phyloP scores from a whole-genome alignment of 2,113 vertebrate species.

The Dromas ardeola region DNA sequence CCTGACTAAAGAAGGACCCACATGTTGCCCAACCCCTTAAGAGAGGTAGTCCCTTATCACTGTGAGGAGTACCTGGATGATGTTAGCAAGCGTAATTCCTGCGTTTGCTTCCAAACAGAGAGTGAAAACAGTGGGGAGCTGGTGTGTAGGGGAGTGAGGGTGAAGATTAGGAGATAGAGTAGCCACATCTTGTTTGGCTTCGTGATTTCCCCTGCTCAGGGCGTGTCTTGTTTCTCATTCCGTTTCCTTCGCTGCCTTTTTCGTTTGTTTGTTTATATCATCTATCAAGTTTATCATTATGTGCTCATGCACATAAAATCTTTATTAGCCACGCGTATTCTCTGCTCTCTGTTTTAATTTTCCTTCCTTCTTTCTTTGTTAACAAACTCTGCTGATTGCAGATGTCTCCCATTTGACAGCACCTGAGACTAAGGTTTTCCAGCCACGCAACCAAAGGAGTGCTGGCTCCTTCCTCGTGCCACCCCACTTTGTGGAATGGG shows the following conservation, averaged over 20 bases:
- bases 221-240: background rate
- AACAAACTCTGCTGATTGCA: conserved; percentile 11
- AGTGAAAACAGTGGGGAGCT: background rate
- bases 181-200: background rate
- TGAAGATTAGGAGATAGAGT: background rate
- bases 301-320: conserved; percentile 19
- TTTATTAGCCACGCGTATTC: conserved; percentile 29
- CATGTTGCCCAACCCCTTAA: rapidly evolving
- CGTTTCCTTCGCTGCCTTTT: background rate
- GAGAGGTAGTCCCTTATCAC: background rate
- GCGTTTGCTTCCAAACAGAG: background rate
- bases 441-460: rapidly evolving
- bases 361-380: conserved; percentile 5
- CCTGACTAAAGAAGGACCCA: background rate
- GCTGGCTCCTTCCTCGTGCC: background rate
- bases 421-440: background rate
- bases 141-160: rapidly evolving
- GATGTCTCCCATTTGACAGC: conserved; percentile 16
- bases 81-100: background rate
- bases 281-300: conserved; percentile 34
- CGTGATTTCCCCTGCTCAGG: background rate
- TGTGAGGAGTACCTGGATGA: background rate
- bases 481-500: background rate
- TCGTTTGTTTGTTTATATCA: background rate
- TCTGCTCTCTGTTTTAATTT: conserved; percentile 46